A percentile compares a stretch with the other conserved stretches of the same genome.
Evolutionary conservation across 35 echinoderm and acorn worm species (phyloP).

Genomic region (Ptychodera flava): DNA sequence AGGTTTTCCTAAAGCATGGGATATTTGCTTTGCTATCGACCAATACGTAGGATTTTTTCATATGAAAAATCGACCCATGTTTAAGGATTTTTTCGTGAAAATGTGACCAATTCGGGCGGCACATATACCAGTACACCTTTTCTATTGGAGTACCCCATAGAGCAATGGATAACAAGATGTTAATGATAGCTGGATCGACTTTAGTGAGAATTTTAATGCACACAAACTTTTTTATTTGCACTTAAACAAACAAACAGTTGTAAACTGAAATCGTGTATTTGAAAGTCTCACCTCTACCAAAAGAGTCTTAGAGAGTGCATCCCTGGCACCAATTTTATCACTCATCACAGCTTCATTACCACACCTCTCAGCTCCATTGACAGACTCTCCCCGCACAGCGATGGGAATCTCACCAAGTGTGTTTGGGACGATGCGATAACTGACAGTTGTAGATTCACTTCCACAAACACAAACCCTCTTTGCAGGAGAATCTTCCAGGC

Average conservation of each 20-base stretch:
- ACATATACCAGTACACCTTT: background rate
- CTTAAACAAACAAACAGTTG: too few relatives aligned
- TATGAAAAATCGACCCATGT: too few relatives aligned
- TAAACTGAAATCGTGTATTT: too few relatives aligned
- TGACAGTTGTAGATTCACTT: conserved; percentile 18
- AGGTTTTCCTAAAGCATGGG: too few relatives aligned
- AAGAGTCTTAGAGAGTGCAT: conserved; percentile 55
- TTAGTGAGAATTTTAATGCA: too few relatives aligned
- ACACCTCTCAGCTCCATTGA: background rate
- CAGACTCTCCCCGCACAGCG: conserved; percentile 15
- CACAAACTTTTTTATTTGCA: too few relatives aligned
- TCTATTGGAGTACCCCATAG: background rate
- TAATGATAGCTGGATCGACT: too few relatives aligned
- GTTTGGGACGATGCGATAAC: conserved; percentile 20
- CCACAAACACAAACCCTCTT: conserved; percentile 41
- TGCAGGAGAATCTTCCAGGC: background rate
- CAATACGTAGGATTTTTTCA: too few relatives aligned
- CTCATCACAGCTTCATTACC: conserved; percentile 22
- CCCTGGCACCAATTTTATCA: conserved; percentile 19
- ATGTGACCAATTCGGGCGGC: too few relatives aligned
- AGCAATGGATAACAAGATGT: too few relatives aligned
- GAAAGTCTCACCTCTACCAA: conserved; percentile 85
- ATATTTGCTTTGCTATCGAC: too few relatives aligned
- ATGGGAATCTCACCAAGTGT: conserved; percentile 40
- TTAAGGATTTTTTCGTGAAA: too few relatives aligned